Percentiles rank a stretch among this genome's conserved stretches.
These are phyloP conservation scores for Lordiphosa clarofinis DNA, from an alignment of 1,140 invertebrate genomes.

Conservation along the genomic window DNA sequence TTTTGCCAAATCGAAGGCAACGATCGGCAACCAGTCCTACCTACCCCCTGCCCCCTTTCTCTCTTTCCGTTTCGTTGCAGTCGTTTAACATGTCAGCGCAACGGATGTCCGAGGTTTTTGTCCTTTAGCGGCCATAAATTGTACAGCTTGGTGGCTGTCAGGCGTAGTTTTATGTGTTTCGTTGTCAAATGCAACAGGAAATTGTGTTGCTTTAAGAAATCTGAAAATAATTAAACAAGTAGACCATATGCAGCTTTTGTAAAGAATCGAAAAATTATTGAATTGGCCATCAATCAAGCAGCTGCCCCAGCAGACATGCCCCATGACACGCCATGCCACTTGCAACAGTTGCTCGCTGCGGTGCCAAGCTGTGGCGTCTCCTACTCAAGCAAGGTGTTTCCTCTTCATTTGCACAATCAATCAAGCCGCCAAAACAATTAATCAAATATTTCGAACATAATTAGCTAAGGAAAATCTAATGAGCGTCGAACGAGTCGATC, in stretches of 20 bases:
- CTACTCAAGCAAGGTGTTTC: constrained; percentile 41
- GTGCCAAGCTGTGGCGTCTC: constrained; percentile 64
- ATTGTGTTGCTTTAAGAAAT: constrained; percentile 22
- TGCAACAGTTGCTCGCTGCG: constrained; percentile 61
- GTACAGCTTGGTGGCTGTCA: constrained; percentile 69
- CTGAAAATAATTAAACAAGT: too few relatives aligned
- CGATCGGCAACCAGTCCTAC: constrained; percentile 25
- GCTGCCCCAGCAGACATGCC: constrained; percentile 57
- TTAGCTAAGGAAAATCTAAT: constrained; percentile 76
- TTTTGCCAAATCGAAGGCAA: constrained; percentile 61
- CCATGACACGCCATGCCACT: constrained; percentile 30
- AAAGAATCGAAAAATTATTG: constrained; percentile 52
- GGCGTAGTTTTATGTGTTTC: constrained; percentile 67
- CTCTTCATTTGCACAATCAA: constrained; percentile 49
- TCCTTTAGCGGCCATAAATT: constrained; percentile 72
- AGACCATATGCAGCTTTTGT: constrained; percentile 39
- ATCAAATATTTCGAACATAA: constrained; percentile 75
- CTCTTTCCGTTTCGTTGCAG: constrained; percentile 49
- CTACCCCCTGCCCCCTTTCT: too few relatives aligned
- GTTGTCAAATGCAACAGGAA: constrained; percentile 55
- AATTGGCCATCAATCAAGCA: constrained; percentile 78
- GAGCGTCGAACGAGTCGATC: constrained; percentile 36
- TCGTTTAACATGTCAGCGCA: constrained; percentile 72
- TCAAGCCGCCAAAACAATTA: constrained; percentile 73
- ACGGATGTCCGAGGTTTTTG: constrained; percentile 62